Evolutionary conservation across 2,888 invertebrate species (phyloP).

Genomic region (Drosophila recens): DNA sequence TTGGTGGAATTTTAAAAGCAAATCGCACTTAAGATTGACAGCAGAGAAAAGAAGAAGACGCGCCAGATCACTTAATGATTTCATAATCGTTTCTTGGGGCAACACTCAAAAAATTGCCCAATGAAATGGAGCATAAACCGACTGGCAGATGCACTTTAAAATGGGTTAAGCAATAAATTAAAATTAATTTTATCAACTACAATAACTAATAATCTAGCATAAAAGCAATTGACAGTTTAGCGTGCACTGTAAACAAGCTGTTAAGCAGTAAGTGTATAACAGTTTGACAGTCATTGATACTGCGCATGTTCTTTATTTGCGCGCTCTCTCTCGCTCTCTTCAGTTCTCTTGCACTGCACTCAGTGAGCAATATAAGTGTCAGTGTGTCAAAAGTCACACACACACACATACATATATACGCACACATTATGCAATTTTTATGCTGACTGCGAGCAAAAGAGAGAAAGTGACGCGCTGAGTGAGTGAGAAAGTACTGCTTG

Average conservation of each 20-base stretch:
- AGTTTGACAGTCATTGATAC: constrained; percentile 43
- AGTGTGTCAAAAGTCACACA: constrained; percentile 78
- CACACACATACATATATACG: constrained; percentile 13
- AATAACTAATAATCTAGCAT: not conserved
- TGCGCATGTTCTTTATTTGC: constrained; percentile 55
- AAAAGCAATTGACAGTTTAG: constrained; percentile 43
- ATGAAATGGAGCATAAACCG: not conserved
- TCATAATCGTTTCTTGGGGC: constrained; percentile 22
- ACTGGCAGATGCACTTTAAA: constrained; percentile 27
- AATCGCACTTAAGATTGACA: constrained; percentile 52
- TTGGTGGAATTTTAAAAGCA: constrained; percentile 48
- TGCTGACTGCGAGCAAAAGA: constrained; percentile 45
- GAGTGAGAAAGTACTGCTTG: constrained; percentile 33
- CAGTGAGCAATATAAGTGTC: constrained; percentile 79
- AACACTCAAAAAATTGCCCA: not conserved
- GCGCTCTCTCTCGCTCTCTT: constrained; percentile 14
- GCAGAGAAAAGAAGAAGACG: not conserved
- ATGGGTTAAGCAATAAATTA: no score
- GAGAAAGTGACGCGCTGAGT: constrained; percentile 48
- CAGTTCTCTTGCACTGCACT: constrained; percentile 23
- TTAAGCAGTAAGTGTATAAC: constrained; percentile 55
- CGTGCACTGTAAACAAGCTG: constrained; percentile 68
- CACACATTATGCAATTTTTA: constrained; percentile 78
- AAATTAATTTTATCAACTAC: no score
- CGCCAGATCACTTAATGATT: constrained; percentile 31